A percentile compares a stretch with the other conserved stretches of the same genome.
Evolutionary conservation across 1,140 invertebrate genomes (phyloP).

Genomic region (Trinorchestia longiramus): DNA sequence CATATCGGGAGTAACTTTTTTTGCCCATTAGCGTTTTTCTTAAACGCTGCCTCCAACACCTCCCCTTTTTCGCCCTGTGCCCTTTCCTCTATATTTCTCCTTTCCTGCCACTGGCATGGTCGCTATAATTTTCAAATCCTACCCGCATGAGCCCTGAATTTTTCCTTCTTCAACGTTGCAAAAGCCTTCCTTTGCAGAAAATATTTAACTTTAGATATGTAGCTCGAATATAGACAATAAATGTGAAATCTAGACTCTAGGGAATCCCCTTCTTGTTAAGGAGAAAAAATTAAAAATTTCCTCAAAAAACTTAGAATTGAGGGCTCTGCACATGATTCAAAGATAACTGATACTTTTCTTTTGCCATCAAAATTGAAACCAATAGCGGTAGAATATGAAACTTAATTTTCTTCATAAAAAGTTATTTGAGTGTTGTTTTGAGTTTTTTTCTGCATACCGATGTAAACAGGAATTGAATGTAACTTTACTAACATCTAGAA

Average conservation of each 20-base stretch:
- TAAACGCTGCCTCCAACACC: not conserved
- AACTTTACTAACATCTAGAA: too few species aligned
- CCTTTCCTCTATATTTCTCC: not conserved
- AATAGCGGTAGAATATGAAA: too few species aligned
- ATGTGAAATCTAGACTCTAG: not conserved
- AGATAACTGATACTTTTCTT: too few species aligned
- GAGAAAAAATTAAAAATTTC: not conserved
- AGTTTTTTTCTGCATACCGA: too few species aligned
- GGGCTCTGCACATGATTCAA: too few species aligned
- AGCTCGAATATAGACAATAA: not conserved
- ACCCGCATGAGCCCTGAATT: not conserved
- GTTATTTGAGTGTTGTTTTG: too few species aligned
- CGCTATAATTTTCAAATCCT: not conserved
- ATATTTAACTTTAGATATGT: not conserved
- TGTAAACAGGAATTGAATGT: too few species aligned
- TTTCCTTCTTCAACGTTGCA: not conserved
- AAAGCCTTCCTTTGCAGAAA: not conserved
- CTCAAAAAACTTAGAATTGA: not conserved
- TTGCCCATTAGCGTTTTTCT: not conserved
- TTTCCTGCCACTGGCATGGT: not conserved
- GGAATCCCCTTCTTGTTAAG: not conserved
- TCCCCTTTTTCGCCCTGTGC: too few species aligned
- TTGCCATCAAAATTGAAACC: too few species aligned
- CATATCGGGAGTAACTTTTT: not conserved
- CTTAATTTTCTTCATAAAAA: too few species aligned